Base-by-base conservation (phyloP, 37 sponge, comb jelly and placozoan species). In the Cladorhizidae sp. region DNA sequence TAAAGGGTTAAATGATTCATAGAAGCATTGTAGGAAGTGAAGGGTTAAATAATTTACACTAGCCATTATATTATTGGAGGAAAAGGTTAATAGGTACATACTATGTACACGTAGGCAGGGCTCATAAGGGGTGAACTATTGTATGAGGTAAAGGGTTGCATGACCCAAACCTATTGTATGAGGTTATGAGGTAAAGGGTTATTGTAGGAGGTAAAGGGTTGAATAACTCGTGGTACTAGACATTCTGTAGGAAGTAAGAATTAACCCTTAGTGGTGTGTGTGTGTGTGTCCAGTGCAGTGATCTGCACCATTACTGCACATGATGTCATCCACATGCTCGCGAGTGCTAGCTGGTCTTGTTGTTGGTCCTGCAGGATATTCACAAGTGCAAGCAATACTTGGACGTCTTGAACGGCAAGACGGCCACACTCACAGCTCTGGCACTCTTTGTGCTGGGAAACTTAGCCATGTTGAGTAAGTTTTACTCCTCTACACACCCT, bases 391-490 rank as follows among this genome's bases (percentile, higher is more conserved):
- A 72, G 38, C 29, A 42, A 18, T 88, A 82, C 56, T 65, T 88
- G 21, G 49, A 82, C 23, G 52, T 78, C 29, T 58, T 88, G 42
- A 88, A 82, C 54, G 79, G 83, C 20, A 68, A 58, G 51, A 82
- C 88, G 29, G 83, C 88, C 31, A 67, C 69, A 36, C 55, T 55
- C 9, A 68, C 64, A 7, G 83, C 56, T 35, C 65, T 88, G 26
- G 57, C 80, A 15, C 35, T 88, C 28, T 88, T 88, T 54, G 75
- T 76, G 37, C 41, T 88, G 21, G 78, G 51, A 7, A 85, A 57
- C 59, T 54, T 69, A 29, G 78, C 54, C 20, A 21, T 85, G 26
- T 18, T 42, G 7, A 78, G 68, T 67, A 28, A 20, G 5, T 49
- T 2, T 56, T 36, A 18, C 74, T 31, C 31, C 74, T 37, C 54